phyloP scores from a whole-genome alignment of 2,113 vertebrate genomes.

The Epinephelus fuscoguttatus region DNA sequence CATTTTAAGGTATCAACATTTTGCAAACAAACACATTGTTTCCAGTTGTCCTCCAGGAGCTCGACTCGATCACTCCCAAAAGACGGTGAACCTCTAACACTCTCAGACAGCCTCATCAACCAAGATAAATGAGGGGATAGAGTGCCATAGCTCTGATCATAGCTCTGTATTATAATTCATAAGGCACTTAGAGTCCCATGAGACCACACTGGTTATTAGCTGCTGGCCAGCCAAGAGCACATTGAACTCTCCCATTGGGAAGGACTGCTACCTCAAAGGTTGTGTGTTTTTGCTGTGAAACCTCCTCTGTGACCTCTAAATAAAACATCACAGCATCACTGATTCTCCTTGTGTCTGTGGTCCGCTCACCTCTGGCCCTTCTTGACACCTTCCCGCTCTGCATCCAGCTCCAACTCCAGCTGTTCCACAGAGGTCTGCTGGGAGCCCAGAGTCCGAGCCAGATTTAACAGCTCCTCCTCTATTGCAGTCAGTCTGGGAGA shows the following conservation, averaged over 20 bases:
- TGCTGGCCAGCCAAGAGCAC: constrained; percentile 31
- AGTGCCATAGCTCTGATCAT: constrained; percentile 55
- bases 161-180: constrained; percentile 62
- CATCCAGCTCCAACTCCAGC: constrained; percentile 87
- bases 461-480: constrained; percentile 88
- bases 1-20: constrained; percentile 20
- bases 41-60: constrained; percentile 46
- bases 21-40: constrained; percentile 39
- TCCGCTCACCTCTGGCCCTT: constrained; percentile 82
- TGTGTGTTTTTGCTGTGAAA: constrained; percentile 7
- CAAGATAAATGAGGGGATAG: constrained; percentile 68
- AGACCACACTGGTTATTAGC: constrained; percentile 54
- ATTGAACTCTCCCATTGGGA: constrained; percentile 8
- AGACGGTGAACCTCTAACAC: constrained; percentile 56
- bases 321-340: constrained; percentile 9
- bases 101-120: constrained; percentile 64
- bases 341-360: background rate
- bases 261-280: background rate
- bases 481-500: constrained; percentile 81
- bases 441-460: constrained; percentile 72
- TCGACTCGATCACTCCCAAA: constrained; percentile 52
- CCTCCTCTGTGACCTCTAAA: constrained; percentile 5
- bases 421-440: constrained; percentile 85
- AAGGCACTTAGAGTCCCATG: constrained; percentile 32
- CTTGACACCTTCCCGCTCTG: constrained; percentile 77